Evolutionary conservation across 2,797 vertebrate genomes (phyloP), one percentile per base, ranked within the genome.

Genomic region (Merluccius polli): DNA sequence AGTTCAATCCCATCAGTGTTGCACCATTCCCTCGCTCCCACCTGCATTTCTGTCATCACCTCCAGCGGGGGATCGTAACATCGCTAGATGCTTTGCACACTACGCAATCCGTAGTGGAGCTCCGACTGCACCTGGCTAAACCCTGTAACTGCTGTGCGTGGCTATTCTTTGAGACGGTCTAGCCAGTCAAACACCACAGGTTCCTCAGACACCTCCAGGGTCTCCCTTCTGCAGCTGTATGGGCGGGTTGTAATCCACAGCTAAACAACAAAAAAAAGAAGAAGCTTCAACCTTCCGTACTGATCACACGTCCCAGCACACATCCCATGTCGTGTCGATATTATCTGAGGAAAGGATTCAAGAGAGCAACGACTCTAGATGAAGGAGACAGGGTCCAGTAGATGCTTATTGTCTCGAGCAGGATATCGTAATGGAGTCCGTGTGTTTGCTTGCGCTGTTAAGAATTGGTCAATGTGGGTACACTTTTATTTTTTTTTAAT

Each of bases 161-260:
- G 73, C 72, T 74, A 78, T 86, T 82, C 77, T 77, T 63, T 75
- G 79, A 80, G 74, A 81, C 38, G 31, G 76, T 76, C 80, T 75
- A 84, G 69, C 73, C 79, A 82, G 81, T 84, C 83, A 84, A 84
- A 90, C 88, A 82, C 82, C 82, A 84, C 30, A 75, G 77, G 69
- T 82, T 85, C 84, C n/a, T n/a, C n/a, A n/a, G n/a, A 86, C 84
- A 74, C 79, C 78, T 6, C 59, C 75, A 75, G 73, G 70, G 31
- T 78, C 35, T 8, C 70, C 79, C 82, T 80, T 33, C 35, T 73
- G 41, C 44, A 48, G 78, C 75, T 70, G 70, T 75, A 44, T 48
- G 70, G 79, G 79, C 75, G 70, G 70, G 74, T 18, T 73, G 67
- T 83, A 83, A 84, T 86, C 81, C 80, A 73, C 59, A 75, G 36